These are phyloP conservation scores for Drosophila malerkotliana DNA, from an alignment of 1,140 invertebrate genomes.

Conservation along the genomic window DNA sequence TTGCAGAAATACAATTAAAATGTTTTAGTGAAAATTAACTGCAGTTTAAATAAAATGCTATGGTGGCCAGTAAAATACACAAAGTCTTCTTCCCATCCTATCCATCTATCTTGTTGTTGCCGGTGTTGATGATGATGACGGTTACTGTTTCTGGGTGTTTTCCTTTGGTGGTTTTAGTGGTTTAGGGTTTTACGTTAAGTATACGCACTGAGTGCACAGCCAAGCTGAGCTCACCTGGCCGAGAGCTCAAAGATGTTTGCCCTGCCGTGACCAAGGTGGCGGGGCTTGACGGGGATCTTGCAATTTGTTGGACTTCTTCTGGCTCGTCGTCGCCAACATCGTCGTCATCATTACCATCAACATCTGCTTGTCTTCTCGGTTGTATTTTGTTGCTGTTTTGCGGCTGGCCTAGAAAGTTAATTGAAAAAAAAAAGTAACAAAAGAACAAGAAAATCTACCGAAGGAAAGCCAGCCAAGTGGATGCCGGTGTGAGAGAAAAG, in stretches of 20 bases:
- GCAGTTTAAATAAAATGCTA: slow-evolving; percentile 81
- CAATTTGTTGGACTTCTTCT: slow-evolving; percentile 77
- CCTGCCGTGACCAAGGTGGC: slow-evolving; percentile 36
- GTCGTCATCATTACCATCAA: slow-evolving; percentile 64
- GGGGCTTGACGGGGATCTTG: slow-evolving; percentile 71
- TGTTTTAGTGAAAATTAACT: slow-evolving; percentile 82
- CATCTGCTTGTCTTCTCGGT: slow-evolving; percentile 64
- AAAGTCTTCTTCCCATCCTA: slow-evolving; percentile 12
- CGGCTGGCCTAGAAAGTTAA: slow-evolving; percentile 75
- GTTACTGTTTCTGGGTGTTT: slow-evolving; percentile 45
- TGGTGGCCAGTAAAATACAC: slow-evolving; percentile 56
- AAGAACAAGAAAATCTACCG: slow-evolving; percentile 17
- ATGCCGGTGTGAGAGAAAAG: slow-evolving; percentile 49
- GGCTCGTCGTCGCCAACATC: slow-evolving; percentile 43
- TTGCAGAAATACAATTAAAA: slow-evolving; percentile 82
- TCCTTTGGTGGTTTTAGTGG: slow-evolving; percentile 76
- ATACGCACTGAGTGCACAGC: slow-evolving; percentile 69
- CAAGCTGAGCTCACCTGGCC: slow-evolving; percentile 50
- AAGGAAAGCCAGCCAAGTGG: slow-evolving; percentile 21
- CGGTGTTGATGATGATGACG: slow-evolving; percentile 13
- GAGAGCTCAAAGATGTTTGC: slow-evolving; percentile 62
- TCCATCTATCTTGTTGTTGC: background rate
- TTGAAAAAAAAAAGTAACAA: slow-evolving; percentile 65
- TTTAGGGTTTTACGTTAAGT: slow-evolving; percentile 78
- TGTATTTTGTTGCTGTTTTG: slow-evolving; percentile 61